Conservation (phyloP, 2,888 invertebrate genomes). For the Prosopocoilus inquinatus region DNA sequence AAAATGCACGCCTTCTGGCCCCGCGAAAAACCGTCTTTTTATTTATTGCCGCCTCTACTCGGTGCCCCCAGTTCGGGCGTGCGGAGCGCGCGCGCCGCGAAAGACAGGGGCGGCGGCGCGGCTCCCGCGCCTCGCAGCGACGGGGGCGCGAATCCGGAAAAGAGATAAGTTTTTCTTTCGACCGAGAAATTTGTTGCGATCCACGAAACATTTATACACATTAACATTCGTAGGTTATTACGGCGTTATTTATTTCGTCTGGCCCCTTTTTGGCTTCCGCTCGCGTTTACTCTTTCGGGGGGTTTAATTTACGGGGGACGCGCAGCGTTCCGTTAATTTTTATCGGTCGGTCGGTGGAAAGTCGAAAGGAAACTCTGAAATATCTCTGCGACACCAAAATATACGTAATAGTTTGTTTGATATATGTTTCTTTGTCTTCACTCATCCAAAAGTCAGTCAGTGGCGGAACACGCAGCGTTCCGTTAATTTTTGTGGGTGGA, state of each 20-base stretch:
- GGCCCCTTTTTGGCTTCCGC: constrained; percentile 46
- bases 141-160: constrained; percentile 20
- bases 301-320: constrained; percentile 1
- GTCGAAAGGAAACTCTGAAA: too few relatives aligned
- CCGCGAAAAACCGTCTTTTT: constrained; percentile 52
- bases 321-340: too few relatives aligned
- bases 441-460: too few relatives aligned
- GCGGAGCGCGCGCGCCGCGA: constrained; percentile 23
- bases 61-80: constrained; percentile 23
- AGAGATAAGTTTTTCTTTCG: constrained; percentile 49
- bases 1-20: constrained; percentile 54
- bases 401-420: too few relatives aligned
- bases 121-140: background rate
- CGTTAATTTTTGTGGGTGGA: too few relatives aligned
- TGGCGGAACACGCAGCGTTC: too few relatives aligned
- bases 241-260: constrained; percentile 49
- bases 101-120: background rate
- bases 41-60: constrained; percentile 45
- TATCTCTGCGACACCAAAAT: too few relatives aligned
- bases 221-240: constrained; percentile 46
- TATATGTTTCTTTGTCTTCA: too few relatives aligned
- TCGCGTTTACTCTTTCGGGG: constrained; percentile 22
- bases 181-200: constrained; percentile 51
- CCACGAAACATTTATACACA: constrained; percentile 49
- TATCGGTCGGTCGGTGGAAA: too few relatives aligned